Evolutionary conservation across 2,113 vertebrate species (phyloP).

Genomic region (Podocnemis expansa): DNA sequence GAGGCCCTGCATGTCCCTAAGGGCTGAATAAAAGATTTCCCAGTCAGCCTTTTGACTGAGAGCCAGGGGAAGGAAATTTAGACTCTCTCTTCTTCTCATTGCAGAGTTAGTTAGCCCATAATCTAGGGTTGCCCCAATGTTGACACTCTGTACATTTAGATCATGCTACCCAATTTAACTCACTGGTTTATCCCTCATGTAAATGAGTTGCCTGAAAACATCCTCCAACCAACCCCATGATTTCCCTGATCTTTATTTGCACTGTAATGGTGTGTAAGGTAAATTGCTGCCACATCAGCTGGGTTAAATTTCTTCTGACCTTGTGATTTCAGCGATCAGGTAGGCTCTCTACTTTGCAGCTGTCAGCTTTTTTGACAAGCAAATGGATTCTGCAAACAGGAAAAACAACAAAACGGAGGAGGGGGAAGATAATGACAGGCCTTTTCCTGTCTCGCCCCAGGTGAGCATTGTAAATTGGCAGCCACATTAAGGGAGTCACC

Average conservation of each 20-base stretch:
- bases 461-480: slow-evolving; percentile 62
- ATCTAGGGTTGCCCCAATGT: rapidly evolving
- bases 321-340: slow-evolving; percentile 31
- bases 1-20: background rate
- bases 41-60: rapidly evolving
- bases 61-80: background rate
- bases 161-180: background rate
- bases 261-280: background rate
- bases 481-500: slow-evolving; percentile 19
- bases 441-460: slow-evolving; percentile 58
- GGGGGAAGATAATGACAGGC: slow-evolving; percentile 36
- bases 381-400: slow-evolving; percentile 34
- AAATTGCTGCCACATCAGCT: background rate
- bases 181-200: background rate
- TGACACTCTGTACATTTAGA: background rate
- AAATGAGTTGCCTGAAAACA: background rate
- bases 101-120: background rate
- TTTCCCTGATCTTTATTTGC: background rate
- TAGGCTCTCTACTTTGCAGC: slow-evolving; percentile 42
- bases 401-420: background rate
- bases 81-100: rapidly evolving
- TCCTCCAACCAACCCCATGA: background rate
- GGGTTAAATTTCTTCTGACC: slow-evolving; percentile 39
- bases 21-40: background rate
- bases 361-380: slow-evolving; percentile 44